Evolutionary conservation across 2,888 invertebrate genomes (phyloP), one percentile per base, ranked within the genome.

Genomic region (Archips crataeganus): DNA sequence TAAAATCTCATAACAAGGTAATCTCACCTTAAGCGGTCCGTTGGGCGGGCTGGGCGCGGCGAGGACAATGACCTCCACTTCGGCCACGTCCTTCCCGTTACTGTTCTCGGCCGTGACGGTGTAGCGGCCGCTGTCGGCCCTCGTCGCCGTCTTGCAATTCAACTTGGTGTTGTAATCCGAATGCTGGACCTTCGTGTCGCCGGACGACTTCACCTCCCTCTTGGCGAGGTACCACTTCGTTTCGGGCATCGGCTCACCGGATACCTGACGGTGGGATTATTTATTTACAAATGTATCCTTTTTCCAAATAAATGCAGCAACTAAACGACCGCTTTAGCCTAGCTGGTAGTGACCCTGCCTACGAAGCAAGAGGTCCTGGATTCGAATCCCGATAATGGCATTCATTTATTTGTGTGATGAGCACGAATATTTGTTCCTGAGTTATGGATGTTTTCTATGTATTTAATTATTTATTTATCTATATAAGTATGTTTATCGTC

Each of bases 31-130:
- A 4, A 99, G 96, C 0, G 99, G 99, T 70, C 99, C 99, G 87
- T 97, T 97, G 36, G 99, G 99, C 76, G 98, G 96, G 77, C 97
- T 96, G 1, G 99, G 99, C 80, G 97, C 98, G 82, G 98, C 98
- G 51, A 98, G 91, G 2, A 98, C 97, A 8, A 96, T 97, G 0
- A 99, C 98, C 82, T 98, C 98, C 0, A 99, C 98, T 71, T 98
- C 97, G 23, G 99, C 99, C 39, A 97, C 96, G 86, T 99, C 99
- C 83, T 97, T 97, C n/a, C 99, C 99, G 80, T 98, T 98, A 69
- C 95, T 95, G 86, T 99, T 99, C 89, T 98, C 98, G 13, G 99
- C 99, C 0, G 97, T 97, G 76, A 99, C 95, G 0, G 97, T 97
- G 88, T 99, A 99, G 23, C 97, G 95, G 13, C 99, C 99, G 63